Evolutionary conservation across 2,797 vertebrate genomes (phyloP).

Genomic region (Sparidentex hasta): DNA sequence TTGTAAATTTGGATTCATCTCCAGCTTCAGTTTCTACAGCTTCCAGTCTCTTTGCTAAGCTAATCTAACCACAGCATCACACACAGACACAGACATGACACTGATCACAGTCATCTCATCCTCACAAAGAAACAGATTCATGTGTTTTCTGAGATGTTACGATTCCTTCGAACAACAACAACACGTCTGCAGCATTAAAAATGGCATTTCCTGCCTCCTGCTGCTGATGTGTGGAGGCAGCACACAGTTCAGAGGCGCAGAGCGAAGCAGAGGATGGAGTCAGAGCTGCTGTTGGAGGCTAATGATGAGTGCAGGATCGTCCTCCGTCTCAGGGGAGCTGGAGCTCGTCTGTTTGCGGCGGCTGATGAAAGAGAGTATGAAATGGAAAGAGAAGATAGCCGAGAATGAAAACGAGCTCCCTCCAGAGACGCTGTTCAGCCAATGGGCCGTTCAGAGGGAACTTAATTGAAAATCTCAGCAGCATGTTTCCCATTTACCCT

Average conservation of each 20-base stretch:
- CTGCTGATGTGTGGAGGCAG: background rate
- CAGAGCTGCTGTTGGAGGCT: background rate
- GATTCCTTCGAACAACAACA: too few species aligned
- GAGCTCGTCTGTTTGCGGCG: background rate
- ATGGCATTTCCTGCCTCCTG: background rate
- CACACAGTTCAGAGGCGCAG: background rate
- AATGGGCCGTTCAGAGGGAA: conserved; percentile 41
- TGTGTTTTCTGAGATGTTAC: too few species aligned
- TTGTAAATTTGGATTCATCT: too few species aligned
- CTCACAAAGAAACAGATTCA: too few species aligned
- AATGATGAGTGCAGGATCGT: background rate
- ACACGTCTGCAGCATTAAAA: background rate
- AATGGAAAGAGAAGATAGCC: conserved; percentile 8
- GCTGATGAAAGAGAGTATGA: conserved; percentile 22
- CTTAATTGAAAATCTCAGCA: conserved; percentile 60
- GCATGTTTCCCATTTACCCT: conserved; percentile 28
- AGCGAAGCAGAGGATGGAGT: background rate
- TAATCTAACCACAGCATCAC: background rate
- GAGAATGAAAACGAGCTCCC: conserved; percentile 17
- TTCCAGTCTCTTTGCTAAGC: background rate
- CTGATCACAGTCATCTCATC: too few species aligned
- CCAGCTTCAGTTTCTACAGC: background rate
- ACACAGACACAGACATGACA: background rate
- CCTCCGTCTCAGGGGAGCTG: background rate
- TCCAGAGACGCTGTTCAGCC: conserved; percentile 32